Evolutionary conservation across 2,888 invertebrate genomes (phyloP), one percentile per base, ranked within the genome.

Genomic region (Nymphalis urticae): DNA sequence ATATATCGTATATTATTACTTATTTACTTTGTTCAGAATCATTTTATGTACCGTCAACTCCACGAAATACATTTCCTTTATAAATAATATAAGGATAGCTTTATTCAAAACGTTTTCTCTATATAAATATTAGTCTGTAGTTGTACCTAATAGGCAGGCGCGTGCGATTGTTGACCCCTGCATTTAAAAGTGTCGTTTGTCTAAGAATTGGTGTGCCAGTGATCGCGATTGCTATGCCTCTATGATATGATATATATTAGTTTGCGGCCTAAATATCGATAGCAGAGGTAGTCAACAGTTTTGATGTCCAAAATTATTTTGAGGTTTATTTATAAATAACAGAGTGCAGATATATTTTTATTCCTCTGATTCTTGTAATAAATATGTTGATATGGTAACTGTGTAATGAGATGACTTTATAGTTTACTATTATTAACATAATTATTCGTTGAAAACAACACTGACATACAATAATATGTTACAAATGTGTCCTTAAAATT

Each of bases 151-250:
- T 79, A 79, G 76, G 74, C 73, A 74, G 75, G 82, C 85, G 84
- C 83, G 83, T 82, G 85, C 82, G 83, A 76, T 79, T 77, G 70
- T 85, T 89, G 89, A 89, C 90, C 88, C 76, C 78, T 73, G 78
- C 83, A 84, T 90, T 89, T 88, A 90, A 92, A 92, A 91, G 85
- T 85, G 83, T 84, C 85, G 82, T 85, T 87, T 83, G 83, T 83
- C 81, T 80, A 82, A 81, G 86, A 87, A 89, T 88, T 89, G 88
- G 85, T 89, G 83, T 82, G 85, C 80, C 81, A 80, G 80, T 80
- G 85, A 85, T 87, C 82, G 80, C 82, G 80, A 86, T 85, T 83
- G 83, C 80, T 82, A 77, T 81, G 82, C 79, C 82, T 80, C 82
- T 56, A 42, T 58, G 42, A 82, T 86, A 83, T 83, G 85, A 87